phyloP scores from a whole-genome alignment of 2,888 invertebrate genomes.

The Epiblema foenella region DNA sequence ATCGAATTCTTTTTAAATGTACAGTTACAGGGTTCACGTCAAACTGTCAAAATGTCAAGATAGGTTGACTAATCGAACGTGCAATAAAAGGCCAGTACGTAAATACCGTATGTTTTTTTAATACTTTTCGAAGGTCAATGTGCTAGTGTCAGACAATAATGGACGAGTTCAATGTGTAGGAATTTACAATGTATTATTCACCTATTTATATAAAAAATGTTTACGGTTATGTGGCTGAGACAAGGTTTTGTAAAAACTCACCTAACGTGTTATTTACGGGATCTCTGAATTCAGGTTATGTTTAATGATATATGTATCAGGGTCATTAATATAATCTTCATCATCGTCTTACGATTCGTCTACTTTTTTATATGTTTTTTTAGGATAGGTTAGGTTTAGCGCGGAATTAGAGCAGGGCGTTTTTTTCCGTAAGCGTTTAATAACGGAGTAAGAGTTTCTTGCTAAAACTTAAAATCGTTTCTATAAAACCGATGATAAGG shows the following conservation, averaged over 20 bases:
- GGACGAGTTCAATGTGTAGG: slow-evolving; percentile 7
- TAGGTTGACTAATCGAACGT: neutral
- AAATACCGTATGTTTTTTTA: neutral
- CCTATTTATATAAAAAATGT: neutral
- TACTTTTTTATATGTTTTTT: neutral
- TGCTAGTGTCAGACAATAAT: slow-evolving; percentile 8
- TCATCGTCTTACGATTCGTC: too few species aligned
- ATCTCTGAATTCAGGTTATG: too few species aligned
- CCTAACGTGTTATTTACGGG: too few species aligned
- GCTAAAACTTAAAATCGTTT: too few species aligned
- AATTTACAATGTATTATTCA: neutral
- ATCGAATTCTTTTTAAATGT: neutral
- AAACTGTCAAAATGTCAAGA: slow-evolving; percentile 12
- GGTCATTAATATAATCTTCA: too few species aligned
- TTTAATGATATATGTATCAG: too few species aligned
- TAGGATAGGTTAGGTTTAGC: neutral
- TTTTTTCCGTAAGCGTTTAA: too few species aligned
- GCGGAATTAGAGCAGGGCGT: too few species aligned
- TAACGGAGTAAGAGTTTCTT: too few species aligned
- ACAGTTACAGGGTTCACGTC: neutral
- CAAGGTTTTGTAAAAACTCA: too few species aligned
- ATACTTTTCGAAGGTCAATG: slow-evolving; percentile 7
- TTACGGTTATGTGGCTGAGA: too few species aligned
- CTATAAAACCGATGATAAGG: too few species aligned
- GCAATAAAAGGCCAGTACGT: slow-evolving; percentile 10